phyloP scores from a whole-genome alignment of 92 coral and sea anemone species.

The Actinernus sp. region DNA sequence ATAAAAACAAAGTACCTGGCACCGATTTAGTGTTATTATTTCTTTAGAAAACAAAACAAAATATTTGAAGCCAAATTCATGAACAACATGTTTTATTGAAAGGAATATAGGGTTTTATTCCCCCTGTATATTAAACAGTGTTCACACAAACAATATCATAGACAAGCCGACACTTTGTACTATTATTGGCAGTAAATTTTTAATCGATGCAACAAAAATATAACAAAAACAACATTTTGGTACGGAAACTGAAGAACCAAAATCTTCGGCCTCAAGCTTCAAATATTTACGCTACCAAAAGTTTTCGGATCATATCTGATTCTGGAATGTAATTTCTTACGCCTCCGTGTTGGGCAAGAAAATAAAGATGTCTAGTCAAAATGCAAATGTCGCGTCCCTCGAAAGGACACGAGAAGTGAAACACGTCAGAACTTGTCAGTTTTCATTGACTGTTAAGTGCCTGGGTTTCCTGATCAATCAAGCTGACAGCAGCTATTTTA shows the following conservation, averaged over 20 bases:
- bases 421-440: neutral
- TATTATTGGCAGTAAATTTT: neutral
- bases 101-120: too few relatives aligned
- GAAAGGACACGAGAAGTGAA: neutral
- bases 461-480: conserved; percentile 42
- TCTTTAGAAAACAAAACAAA: too few relatives aligned
- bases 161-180: too few relatives aligned
- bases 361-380: conserved; percentile 45
- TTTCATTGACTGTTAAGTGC: conserved; percentile 22
- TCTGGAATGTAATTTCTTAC: conserved; percentile 27
- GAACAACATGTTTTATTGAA: too few relatives aligned
- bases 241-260: neutral
- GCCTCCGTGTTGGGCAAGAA: conserved; percentile 37
- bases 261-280: conserved; percentile 1
- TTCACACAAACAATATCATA: too few relatives aligned
- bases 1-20: too few relatives aligned
- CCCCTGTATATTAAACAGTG: too few relatives aligned
- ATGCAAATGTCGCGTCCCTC: conserved; percentile 29
- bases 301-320: conserved; percentile 23
- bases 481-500: conserved; percentile 29
- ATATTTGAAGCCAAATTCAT: too few relatives aligned
- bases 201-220: neutral
- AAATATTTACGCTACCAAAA: conserved; percentile 38
- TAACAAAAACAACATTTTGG: conserved; percentile 19
- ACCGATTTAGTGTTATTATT: too few relatives aligned